Base-by-base conservation (phyloP, 1,140 invertebrate species). In the Ephestia elutella region DNA sequence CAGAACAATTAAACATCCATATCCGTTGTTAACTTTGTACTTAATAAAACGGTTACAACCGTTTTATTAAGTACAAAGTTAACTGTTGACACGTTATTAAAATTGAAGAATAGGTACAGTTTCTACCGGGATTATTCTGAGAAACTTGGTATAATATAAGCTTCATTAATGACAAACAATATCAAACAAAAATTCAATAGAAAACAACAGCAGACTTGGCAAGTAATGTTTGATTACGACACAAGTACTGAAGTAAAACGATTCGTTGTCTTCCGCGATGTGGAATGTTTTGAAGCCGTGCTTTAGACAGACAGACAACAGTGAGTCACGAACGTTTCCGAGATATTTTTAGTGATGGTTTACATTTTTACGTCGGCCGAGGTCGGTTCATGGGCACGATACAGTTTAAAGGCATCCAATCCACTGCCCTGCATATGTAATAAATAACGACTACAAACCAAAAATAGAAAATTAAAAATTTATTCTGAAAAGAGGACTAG, bases 301-400 rank as follows among this genome's bases (percentile, higher is more conserved):
- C 13, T 25, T n/a, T 50, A 30, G 51, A 48, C 51, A 54, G 61
- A 54, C 56, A 56, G 30, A 58, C 60, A 35, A 28, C 51, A 32
- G 15, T 72, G 70, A 75, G 35, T 75, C 73, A 75, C 44, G n/a
- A 54, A 49, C 48, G 19, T 55, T 50, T 9, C 20, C 17, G 28
- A 55, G 60, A 60, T 71, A 68, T 75, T 73, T 73, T 65, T 73
- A 70, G 68, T 62, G 49, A 50, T 15, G 62, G 62, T 58, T 70
- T 69, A 66, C 67, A 67, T 65, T 71, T 64, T 71, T 63, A 68
- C 68, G 38, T 38, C 59, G 65, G 51, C 53, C 60, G 56, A 32
- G 62, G 44, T 60, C 61, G 68, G 68, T 72, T 75, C 73, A 76
- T 59, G 71, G 68, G 69, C 67, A 60, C 57, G 65, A 13, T 28